phyloP scores from a whole-genome alignment of 2,113 vertebrate genomes.

The Burhinus oedicnemus region DNA sequence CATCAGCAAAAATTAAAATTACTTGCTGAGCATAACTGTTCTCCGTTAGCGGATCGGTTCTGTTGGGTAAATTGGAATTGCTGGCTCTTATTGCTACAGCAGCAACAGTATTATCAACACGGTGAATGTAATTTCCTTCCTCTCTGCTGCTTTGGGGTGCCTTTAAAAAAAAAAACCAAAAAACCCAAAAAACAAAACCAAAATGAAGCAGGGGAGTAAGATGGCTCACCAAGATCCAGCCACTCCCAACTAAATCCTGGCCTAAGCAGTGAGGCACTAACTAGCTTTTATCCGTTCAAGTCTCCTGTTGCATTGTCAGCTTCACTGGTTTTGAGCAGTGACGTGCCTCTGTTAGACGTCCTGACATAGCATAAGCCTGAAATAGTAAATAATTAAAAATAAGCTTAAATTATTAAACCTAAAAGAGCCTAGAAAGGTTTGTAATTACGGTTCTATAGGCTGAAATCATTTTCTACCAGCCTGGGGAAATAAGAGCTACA shows the following conservation, averaged over 20 bases:
- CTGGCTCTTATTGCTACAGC: background rate
- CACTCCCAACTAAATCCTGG: background rate
- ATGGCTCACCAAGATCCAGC: background rate
- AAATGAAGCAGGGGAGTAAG: background rate
- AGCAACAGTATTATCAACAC: background rate
- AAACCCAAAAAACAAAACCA: too few species aligned
- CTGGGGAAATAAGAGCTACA: background rate
- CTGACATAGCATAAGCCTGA: background rate
- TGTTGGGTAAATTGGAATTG: background rate
- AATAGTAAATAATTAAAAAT: conserved; percentile 58
- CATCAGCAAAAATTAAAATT: background rate
- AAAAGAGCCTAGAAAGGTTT: background rate
- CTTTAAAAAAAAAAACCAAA: background rate
- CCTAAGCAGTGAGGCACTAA: background rate
- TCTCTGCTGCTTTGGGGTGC: background rate
- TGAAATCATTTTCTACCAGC: background rate
- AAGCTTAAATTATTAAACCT: conserved; percentile 57
- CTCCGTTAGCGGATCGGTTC: fast-evolving
- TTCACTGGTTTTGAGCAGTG: background rate
- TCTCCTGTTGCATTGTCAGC: background rate
- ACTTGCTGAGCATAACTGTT: background rate
- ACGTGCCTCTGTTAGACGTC: conserved; percentile 7
- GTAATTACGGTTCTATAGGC: background rate
- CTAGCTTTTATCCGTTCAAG: background rate
- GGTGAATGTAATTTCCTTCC: background rate